A percentile compares a stretch with the other conserved stretches of the same genome.
phyloP scores from a whole-genome alignment of 1,140 invertebrate genomes.

The Zaprionus capensis region DNA sequence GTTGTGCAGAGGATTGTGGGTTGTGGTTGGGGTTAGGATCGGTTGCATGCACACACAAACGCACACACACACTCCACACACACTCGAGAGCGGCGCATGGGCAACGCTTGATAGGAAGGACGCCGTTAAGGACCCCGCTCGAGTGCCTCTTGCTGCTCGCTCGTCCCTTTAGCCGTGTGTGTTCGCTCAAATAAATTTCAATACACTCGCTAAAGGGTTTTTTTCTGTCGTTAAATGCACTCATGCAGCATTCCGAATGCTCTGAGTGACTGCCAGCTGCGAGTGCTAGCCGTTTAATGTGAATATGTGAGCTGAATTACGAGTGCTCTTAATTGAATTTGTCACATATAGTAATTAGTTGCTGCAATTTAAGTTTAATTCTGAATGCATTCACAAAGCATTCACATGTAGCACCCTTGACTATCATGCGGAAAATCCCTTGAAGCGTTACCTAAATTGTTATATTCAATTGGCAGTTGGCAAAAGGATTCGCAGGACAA shows the following conservation, averaged over 20 bases:
- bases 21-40: neutral
- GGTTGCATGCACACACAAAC: neutral
- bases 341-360: slow-evolving; percentile 27
- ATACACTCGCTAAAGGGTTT: slow-evolving; percentile 28
- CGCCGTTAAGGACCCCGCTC: neutral
- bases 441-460: neutral
- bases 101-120: slow-evolving; percentile 24
- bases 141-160: slow-evolving; percentile 25
- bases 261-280: slow-evolving; percentile 26
- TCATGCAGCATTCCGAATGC: slow-evolving; percentile 21
- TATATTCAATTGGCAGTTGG: neutral
- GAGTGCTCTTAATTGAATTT: slow-evolving; percentile 28
- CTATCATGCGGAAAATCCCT: neutral
- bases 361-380: neutral
- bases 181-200: slow-evolving; percentile 49
- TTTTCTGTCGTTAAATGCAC: slow-evolving; percentile 35
- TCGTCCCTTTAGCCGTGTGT: slow-evolving; percentile 17
- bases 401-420: too few relatives aligned
- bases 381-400: neutral
- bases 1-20: neutral
- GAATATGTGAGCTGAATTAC: slow-evolving; percentile 35
- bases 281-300: slow-evolving; percentile 43
- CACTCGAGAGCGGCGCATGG: slow-evolving; percentile 13
- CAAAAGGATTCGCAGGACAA: neutral
- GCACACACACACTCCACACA: slow-evolving; percentile 7